phyloP scores from a whole-genome alignment of 2,113 vertebrate species.

The Phaethon lepturus region DNA sequence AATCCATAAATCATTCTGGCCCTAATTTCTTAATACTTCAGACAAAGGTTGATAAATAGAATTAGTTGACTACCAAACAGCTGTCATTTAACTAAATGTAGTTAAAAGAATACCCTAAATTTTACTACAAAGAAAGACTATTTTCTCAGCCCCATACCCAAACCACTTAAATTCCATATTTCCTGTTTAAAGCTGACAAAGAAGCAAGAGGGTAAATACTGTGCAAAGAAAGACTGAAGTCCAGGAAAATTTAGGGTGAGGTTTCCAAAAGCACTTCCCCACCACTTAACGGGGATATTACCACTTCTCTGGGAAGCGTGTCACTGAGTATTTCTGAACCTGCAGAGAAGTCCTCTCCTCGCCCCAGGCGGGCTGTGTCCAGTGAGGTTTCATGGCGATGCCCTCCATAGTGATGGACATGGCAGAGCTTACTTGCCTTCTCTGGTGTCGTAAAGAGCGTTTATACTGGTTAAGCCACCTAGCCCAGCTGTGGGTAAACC shows the following conservation, averaged over 20 bases:
- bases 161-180: not conserved
- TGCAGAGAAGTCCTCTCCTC: not conserved
- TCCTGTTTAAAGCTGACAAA: not conserved
- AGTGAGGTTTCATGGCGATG: not conserved
- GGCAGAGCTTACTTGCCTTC: not conserved
- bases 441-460: not conserved
- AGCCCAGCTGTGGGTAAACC: not conserved
- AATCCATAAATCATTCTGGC: not conserved
- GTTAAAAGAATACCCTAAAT: not conserved
- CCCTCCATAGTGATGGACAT: not conserved
- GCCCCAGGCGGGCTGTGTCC: rapidly evolving
- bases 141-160: not conserved
- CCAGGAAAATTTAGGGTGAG: not conserved
- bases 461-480: not conserved
- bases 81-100: not conserved
- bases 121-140: not conserved
- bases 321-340: not conserved
- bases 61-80: not conserved
- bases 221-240: not conserved
- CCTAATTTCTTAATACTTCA: not conserved
- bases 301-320: not conserved
- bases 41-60: not conserved
- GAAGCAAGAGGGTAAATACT: not conserved
- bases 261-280: not conserved
- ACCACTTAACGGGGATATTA: not conserved